Percentiles rank a stretch among this genome's conserved stretches.
Evolutionary conservation across 2,113 vertebrate species (phyloP).

Genomic region (Pseudonaja textilis): DNA sequence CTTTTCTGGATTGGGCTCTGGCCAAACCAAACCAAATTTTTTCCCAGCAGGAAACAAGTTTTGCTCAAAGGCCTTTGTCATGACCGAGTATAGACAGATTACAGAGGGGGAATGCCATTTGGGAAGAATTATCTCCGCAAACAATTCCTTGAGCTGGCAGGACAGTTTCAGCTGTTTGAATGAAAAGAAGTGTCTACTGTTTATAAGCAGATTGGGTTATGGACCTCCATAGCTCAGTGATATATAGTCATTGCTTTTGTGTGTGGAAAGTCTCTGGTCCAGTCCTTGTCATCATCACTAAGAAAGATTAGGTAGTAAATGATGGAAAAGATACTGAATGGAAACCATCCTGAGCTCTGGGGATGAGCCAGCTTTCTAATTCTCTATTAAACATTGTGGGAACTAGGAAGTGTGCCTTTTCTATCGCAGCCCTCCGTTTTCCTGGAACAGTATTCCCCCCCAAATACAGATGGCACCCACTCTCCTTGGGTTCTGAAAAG

Average conservation of each 20-base stretch:
- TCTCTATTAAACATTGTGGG: not conserved
- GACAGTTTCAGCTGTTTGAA: not conserved
- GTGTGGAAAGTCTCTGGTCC: too few relatives aligned
- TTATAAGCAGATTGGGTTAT: not conserved
- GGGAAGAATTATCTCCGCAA: not conserved
- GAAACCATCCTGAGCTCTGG: not conserved
- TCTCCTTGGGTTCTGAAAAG: not conserved
- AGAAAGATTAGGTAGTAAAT: not conserved
- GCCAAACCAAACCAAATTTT: constrained; percentile 59
- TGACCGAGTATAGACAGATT: not conserved
- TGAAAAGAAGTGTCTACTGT: not conserved
- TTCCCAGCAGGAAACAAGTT: constrained; percentile 56
- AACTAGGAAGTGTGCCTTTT: not conserved
- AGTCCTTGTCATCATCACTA: not conserved
- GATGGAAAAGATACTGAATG: not conserved
- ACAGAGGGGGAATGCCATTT: not conserved
- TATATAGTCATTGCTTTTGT: not conserved
- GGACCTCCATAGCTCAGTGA: not conserved
- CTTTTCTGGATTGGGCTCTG: constrained; percentile 32
- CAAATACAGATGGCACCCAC: not conserved
- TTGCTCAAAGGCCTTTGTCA: constrained; percentile 37
- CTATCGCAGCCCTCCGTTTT: not conserved
- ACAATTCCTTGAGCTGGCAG: not conserved
- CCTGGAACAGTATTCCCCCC: not conserved
- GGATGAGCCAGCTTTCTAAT: not conserved